These are phyloP conservation scores for Siphonodentalium dalli DNA, from an alignment of 2,888 invertebrate genomes.

Conservation along the genomic window DNA sequence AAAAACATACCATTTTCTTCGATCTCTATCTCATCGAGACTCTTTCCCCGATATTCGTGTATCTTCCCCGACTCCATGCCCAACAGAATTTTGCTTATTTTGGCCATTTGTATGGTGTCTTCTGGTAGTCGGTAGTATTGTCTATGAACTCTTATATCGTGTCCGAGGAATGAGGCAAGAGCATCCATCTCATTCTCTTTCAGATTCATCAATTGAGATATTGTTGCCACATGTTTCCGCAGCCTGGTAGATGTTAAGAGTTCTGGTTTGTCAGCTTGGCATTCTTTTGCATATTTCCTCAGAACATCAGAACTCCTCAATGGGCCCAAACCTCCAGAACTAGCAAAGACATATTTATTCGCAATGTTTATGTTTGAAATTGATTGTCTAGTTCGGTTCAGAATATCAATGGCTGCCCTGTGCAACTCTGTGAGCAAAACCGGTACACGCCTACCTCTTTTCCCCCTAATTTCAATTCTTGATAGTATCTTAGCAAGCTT, in stretches of 20 bases:
- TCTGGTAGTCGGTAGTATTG: conserved; percentile 18
- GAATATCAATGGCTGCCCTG: conserved; percentile 2
- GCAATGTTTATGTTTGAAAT: neutral
- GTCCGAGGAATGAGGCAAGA: conserved; percentile 16
- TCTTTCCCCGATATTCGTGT: conserved; percentile 1
- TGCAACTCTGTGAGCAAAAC: conserved; percentile 6
- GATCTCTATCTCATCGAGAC: conserved; percentile 10
- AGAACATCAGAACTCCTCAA: conserved; percentile 12
- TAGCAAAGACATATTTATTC: conserved; percentile 19
- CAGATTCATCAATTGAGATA: conserved; percentile 22
- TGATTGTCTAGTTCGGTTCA: neutral
- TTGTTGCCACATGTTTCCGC: conserved; percentile 21
- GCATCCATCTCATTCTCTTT: conserved; percentile 26
- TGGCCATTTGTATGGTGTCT: conserved; percentile 13
- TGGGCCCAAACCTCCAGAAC: conserved; percentile 7
- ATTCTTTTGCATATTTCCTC: conserved; percentile 11
- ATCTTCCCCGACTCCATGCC: conserved; percentile 2
- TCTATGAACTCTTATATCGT: conserved; percentile 14
- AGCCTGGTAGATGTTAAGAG: conserved; percentile 16
- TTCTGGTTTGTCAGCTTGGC: conserved; percentile 17
- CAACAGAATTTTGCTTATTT: conserved; percentile 5
- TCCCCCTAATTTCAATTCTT: conserved; percentile 16
- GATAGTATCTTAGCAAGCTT: conserved; percentile 4
- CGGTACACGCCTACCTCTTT: conserved; percentile 13
- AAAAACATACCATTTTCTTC: conserved; percentile 7